A percentile compares a stretch with the other conserved stretches of the same genome.
These are phyloP conservation scores for Hydrolagus colliei DNA, from an alignment of 2,797 vertebrate genomes.

Conservation along the genomic window DNA sequence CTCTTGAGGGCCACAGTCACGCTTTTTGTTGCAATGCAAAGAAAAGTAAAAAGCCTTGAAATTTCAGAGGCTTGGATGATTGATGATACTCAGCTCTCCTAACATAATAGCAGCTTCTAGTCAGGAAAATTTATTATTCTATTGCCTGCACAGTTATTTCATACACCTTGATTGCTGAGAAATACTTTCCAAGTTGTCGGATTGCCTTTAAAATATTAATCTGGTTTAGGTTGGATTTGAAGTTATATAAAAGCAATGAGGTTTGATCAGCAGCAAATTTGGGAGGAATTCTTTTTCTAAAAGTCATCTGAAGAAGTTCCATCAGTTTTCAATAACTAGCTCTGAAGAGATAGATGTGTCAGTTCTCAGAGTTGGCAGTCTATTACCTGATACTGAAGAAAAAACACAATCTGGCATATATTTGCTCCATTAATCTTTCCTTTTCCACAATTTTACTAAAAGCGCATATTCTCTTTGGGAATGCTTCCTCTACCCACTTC, in stretches of 20 bases:
- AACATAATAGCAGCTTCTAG: neutral
- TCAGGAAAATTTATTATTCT: neutral
- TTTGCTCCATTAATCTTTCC: too few relatives aligned
- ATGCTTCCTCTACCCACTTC: too few relatives aligned
- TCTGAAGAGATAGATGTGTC: neutral
- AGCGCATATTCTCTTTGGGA: too few relatives aligned
- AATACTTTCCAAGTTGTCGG: neutral
- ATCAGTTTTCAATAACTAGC: neutral
- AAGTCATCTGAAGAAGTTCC: neutral
- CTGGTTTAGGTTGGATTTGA: neutral
- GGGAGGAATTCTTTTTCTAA: neutral
- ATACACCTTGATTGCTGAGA: neutral
- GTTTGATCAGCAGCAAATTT: neutral
- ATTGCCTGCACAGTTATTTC: neutral
- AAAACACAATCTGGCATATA: too few relatives aligned
- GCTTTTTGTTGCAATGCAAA: neutral
- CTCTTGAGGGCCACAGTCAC: neutral
- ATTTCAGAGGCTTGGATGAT: conserved; percentile 25
- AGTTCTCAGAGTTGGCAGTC: neutral
- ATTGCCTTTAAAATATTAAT: neutral
- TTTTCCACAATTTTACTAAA: too few relatives aligned
- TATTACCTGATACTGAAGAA: neutral
- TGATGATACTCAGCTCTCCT: conserved; percentile 17
- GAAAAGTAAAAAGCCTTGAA: conserved; percentile 12
- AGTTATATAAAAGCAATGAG: neutral